Conservation (phyloP, 2,113 vertebrate genomes). For the Hydropotes inermis region DNA sequence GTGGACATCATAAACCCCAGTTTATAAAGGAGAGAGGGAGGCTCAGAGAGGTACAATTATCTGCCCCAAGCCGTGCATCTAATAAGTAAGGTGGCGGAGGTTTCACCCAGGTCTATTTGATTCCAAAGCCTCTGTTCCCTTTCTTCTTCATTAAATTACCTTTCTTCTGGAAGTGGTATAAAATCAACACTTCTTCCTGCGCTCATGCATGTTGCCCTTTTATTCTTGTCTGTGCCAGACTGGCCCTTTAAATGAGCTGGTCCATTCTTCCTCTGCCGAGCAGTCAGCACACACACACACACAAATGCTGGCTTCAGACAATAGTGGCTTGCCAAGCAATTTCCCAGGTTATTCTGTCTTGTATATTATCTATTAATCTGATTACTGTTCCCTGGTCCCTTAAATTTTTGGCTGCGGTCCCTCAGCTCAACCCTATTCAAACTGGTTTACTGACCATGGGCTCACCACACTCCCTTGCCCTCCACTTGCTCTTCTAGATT, state of each 20-base stretch:
- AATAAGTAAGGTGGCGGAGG: neutral
- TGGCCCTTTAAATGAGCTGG: slow-evolving; percentile 36
- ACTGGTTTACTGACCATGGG: neutral
- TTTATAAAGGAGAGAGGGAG: neutral
- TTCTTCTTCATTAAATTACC: neutral
- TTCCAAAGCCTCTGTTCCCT: neutral
- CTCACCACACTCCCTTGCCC: neutral
- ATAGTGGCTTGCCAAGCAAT: slow-evolving; percentile 20
- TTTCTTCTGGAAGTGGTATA: neutral
- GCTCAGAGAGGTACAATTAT: neutral
- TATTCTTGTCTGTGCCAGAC: neutral
- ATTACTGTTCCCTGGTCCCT: slow-evolving; percentile 31
- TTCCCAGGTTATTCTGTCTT: slow-evolving; percentile 42
- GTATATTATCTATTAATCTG: slow-evolving; percentile 48
- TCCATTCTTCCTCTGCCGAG: neutral
- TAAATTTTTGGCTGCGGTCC: neutral
- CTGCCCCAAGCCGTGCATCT: neutral
- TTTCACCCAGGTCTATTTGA: neutral
- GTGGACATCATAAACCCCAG: neutral
- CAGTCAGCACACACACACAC: neutral
- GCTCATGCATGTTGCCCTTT: neutral
- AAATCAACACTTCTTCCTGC: neutral
- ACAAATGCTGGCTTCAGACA: slow-evolving; percentile 41
- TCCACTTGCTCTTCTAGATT: neutral
- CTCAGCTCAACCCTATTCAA: neutral